These are phyloP conservation scores for Caenorhabditis auriculariae DNA, from an alignment of 2,888 invertebrate species.

Conservation along the genomic window DNA sequence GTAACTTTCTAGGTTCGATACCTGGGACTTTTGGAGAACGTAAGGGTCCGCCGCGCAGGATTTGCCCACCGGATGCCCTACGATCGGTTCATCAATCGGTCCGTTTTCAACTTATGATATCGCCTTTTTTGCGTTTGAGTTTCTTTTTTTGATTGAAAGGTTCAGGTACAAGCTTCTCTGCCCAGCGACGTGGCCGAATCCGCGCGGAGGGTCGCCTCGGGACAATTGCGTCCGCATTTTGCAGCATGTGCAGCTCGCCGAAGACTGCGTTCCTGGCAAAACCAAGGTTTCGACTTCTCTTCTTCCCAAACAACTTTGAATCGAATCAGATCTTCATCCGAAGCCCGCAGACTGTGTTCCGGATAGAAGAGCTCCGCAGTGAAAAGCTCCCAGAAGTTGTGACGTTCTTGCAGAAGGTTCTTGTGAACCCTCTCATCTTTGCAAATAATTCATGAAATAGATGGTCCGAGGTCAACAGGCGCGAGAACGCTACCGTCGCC, in stretches of 20 bases:
- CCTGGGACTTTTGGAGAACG: slow-evolving; percentile 90
- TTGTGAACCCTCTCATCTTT: background rate
- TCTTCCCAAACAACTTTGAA: background rate
- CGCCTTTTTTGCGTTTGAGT: too few species aligned
- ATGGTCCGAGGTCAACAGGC: slow-evolving; percentile 81
- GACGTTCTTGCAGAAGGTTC: slow-evolving; percentile 86
- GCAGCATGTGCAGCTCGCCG: slow-evolving; percentile 76
- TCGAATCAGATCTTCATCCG: slow-evolving; percentile 76
- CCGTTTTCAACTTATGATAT: background rate
- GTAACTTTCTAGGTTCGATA: slow-evolving; percentile 69
- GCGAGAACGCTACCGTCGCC: slow-evolving; percentile 78
- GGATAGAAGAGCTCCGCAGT: slow-evolving; percentile 82
- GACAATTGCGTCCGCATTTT: slow-evolving; percentile 69
- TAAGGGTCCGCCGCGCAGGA: slow-evolving; percentile 90
- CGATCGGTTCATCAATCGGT: slow-evolving; percentile 85
- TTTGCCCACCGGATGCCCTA: slow-evolving; percentile 94
- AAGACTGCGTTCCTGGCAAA: slow-evolving; percentile 89
- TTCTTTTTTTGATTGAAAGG: background rate
- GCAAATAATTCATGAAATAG: slow-evolving; percentile 51
- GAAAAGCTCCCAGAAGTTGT: slow-evolving; percentile 87
- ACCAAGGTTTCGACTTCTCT: slow-evolving; percentile 75
- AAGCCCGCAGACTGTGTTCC: slow-evolving; percentile 86
- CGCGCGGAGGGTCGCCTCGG: slow-evolving; percentile 72
- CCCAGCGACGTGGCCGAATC: slow-evolving; percentile 95
- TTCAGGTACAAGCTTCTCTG: slow-evolving; percentile 91